A percentile compares a stretch with the other conserved stretches of the same genome.
Evolutionary conservation across 2,888 invertebrate genomes (phyloP).

Genomic region (Pammene fasciana): DNA sequence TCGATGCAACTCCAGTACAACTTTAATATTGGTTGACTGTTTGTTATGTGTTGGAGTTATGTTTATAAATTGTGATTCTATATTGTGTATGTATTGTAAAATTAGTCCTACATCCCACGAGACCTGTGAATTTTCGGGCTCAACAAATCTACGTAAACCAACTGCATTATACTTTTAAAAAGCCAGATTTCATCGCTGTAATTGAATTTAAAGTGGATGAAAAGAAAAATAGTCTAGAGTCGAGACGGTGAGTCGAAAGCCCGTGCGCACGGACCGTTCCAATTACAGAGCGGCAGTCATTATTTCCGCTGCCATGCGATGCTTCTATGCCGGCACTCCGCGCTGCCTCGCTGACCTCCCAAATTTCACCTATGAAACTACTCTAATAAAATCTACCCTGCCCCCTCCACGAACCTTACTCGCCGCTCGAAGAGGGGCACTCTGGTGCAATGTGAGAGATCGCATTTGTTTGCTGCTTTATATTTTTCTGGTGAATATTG

Average conservation of each 20-base stretch:
- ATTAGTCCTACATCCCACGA: too few species aligned
- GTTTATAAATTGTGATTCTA: too few species aligned
- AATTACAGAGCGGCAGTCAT: slow-evolving; percentile 80
- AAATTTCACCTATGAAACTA: slow-evolving; percentile 63
- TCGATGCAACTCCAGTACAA: too few species aligned
- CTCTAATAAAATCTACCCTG: slow-evolving; percentile 50
- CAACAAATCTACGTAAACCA: neutral
- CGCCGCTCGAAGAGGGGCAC: slow-evolving; percentile 14
- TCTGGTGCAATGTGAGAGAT: slow-evolving; percentile 41
- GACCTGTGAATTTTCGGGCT: neutral
- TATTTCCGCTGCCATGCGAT: slow-evolving; percentile 76
- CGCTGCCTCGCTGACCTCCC: slow-evolving; percentile 69
- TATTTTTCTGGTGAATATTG: slow-evolving; percentile 57
- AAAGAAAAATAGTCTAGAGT: slow-evolving; percentile 31
- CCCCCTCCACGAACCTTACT: slow-evolving; percentile 21
- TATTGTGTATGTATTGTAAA: too few species aligned
- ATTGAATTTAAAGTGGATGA: slow-evolving; percentile 28
- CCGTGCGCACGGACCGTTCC: slow-evolving; percentile 68
- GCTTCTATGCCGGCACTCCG: slow-evolving; percentile 62
- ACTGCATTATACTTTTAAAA: slow-evolving; percentile 8
- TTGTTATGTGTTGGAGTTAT: too few species aligned
- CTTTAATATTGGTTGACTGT: too few species aligned
- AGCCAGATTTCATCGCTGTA: slow-evolving; percentile 18
- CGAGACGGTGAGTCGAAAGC: slow-evolving; percentile 42
- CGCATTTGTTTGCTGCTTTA: slow-evolving; percentile 48